Percentiles rank a stretch among this genome's conserved stretches.
Evolutionary conservation across 2,797 vertebrate genomes (phyloP).

Genomic region (Platyrinchus mystaceus): DNA sequence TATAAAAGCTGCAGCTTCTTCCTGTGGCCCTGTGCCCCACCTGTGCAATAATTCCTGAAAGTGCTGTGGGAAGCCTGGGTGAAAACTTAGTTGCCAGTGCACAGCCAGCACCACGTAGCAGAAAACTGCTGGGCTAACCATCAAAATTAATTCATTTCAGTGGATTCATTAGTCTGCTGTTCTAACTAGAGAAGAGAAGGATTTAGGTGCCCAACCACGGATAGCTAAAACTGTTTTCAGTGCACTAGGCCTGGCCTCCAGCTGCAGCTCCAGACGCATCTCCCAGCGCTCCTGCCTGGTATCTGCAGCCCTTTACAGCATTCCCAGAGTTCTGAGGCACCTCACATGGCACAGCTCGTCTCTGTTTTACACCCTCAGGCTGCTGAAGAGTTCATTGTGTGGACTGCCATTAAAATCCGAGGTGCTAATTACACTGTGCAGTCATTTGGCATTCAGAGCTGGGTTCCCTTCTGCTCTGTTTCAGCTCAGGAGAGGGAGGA

Average conservation of each 20-base stretch:
- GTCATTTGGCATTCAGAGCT: not conserved
- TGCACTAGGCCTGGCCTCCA: fast-evolving
- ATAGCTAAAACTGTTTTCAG: not conserved
- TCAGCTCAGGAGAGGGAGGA: not conserved
- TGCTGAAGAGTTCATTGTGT: not conserved
- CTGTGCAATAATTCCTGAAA: not conserved
- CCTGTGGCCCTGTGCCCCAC: not conserved
- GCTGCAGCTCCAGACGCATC: not conserved
- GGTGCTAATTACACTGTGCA: not conserved
- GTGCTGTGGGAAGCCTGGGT: not conserved
- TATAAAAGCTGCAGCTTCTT: not conserved
- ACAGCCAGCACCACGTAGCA: not conserved
- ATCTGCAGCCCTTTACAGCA: not conserved
- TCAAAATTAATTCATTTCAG: not conserved
- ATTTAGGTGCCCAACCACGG: not conserved
- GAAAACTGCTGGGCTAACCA: not conserved
- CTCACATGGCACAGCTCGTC: not conserved
- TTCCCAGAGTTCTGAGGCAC: not conserved
- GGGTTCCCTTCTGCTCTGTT: not conserved
- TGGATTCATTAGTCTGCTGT: not conserved
- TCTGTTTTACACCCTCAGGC: not conserved
- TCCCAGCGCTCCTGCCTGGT: not conserved
- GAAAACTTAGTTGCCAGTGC: not conserved
- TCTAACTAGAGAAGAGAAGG: not conserved
- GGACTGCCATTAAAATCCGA: not conserved